Evolutionary conservation across 2,888 invertebrate species (phyloP), one percentile per base, ranked within the genome.

Genomic region (Nysson spinosus): DNA sequence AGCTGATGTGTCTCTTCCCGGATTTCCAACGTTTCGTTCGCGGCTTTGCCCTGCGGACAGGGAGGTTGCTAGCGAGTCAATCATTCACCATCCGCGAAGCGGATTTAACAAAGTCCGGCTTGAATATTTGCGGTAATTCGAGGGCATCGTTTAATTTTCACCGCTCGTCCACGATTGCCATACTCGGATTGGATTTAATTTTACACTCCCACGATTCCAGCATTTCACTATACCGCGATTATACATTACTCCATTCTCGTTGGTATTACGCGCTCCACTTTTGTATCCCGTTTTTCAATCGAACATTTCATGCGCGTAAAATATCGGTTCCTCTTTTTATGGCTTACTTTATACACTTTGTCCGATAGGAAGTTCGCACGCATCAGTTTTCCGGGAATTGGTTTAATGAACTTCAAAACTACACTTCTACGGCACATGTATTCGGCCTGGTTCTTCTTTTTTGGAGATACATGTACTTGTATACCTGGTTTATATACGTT

Each of bases 341-440:
- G 11, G 32, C 4, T 46, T 19, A 32, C 32, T 62, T 35, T 42
- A 35, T 32, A 4, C 20, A 28, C 5, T 46, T 46, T 43, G 44
- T 49, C 28, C 35, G 51, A 30, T 30, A 47, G 50, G 51, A 35
- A 52, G 63, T 66, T 56, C 20, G 35, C 50, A 37, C 51, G 30
- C 56, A 51, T 51, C 35, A 37, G 24, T 62, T 63, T 49, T 52
- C 22, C 51, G 66, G 51, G 50, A 64, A 64, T 63, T 67, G 57
- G 57, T 46, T 20, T 49, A 57, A 46, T 57, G 28, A 67, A 57
- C 44, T 67, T 63, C 40, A 54, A 43, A 54, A 46, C 47, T 54
- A 3, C 30, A 12, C 44, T 52, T 32, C 28, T 20, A 19, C 34
- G 20, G 26, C 34, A 7, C 7, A 40, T 35, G 7, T 12, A n/a